Evolutionary conservation across 2,888 invertebrate genomes (phyloP).

Genomic region (Meteorus cinctellus): DNA sequence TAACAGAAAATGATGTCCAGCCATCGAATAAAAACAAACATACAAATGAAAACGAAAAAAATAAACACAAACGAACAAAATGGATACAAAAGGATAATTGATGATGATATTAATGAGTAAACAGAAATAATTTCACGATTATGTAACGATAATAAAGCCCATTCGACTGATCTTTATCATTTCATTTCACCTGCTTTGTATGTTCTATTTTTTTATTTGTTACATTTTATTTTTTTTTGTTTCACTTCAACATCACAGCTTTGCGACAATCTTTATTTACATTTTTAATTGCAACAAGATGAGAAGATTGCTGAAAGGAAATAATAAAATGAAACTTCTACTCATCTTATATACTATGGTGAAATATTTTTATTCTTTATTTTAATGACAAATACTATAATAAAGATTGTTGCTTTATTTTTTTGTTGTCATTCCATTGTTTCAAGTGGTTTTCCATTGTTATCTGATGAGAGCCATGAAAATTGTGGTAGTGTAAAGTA

Average conservation of each 20-base stretch:
- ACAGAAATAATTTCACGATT: constrained; percentile 33
- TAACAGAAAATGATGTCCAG: no score
- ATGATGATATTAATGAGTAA: neutral
- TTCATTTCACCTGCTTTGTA: constrained; percentile 47
- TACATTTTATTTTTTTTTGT: neutral
- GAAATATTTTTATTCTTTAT: neutral
- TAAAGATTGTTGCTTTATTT: neutral
- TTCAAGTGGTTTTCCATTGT: neutral
- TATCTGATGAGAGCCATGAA: neutral
- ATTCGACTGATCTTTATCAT: constrained; percentile 46
- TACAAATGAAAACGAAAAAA: neutral
- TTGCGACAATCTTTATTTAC: neutral
- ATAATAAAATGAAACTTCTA: neutral
- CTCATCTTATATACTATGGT: neutral
- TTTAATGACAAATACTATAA: neutral
- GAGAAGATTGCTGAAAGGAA: neutral
- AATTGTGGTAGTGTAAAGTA: neutral
- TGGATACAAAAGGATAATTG: constrained; percentile 14
- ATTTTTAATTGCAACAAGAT: neutral
- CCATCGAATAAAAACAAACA: neutral
- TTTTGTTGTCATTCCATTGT: neutral
- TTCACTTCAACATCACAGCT: neutral
- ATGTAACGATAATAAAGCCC: constrained; percentile 50
- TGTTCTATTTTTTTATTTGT: neutral
- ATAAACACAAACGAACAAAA: neutral